phyloP scores from a whole-genome alignment of 2,888 invertebrate species.

The Pomacea canaliculata region DNA sequence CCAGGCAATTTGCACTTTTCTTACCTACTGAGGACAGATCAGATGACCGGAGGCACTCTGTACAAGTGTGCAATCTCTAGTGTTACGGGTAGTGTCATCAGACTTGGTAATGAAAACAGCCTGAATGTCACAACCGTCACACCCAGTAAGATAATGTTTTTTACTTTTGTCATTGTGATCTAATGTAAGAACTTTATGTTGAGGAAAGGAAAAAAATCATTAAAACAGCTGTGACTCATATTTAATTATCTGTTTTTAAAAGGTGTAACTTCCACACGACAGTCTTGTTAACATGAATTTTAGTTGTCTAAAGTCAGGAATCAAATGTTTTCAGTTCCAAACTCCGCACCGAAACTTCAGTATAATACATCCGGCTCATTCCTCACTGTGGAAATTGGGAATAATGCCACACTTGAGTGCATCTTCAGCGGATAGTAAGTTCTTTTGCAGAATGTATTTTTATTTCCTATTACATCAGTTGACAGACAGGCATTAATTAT shows the following conservation, averaged over 20 bases:
- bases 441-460: too few species aligned
- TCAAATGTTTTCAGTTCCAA: background rate
- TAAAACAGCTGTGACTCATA: too few species aligned
- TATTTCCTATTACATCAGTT: too few species aligned
- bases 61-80: slow-evolving; percentile 23
- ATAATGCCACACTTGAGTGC: slow-evolving; percentile 23
- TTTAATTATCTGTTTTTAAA: too few species aligned
- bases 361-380: background rate
- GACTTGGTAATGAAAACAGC: slow-evolving; percentile 5
- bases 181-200: too few species aligned
- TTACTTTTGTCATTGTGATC: background rate
- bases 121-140: background rate
- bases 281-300: too few species aligned
- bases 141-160: background rate
- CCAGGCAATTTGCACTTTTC: slow-evolving; percentile 26
- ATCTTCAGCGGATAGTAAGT: slow-evolving; percentile 34
- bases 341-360: slow-evolving; percentile 5
- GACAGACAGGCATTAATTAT: too few species aligned
- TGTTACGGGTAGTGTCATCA: background rate
- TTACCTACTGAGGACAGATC: slow-evolving; percentile 1
- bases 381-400: background rate
- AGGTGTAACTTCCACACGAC: too few species aligned
- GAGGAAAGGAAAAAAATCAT: too few species aligned
- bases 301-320: too few species aligned
- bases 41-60: background rate